Evolutionary conservation across 2,888 invertebrate genomes (phyloP), one percentile per base, ranked within the genome.

Genomic region (Acanthococcus lagerstroemiae): DNA sequence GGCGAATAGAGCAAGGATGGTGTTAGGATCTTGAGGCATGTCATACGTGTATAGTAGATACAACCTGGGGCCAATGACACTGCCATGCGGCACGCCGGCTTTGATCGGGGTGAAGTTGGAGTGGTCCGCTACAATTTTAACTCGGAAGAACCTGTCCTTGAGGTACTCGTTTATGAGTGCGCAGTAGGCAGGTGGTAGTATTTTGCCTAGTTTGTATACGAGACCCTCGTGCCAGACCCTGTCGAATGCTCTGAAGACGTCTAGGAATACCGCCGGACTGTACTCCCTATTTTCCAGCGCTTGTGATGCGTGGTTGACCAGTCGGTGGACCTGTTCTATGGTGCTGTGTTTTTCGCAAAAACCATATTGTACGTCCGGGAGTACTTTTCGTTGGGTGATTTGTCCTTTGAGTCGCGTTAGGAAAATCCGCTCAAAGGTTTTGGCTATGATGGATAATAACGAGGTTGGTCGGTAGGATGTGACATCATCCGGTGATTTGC

Each of bases 61-160:
- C 15, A 56, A 22, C 7, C 22, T 7, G 17, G 56, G 56, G 9
- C 56, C 56, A 2, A 56, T 6, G 19, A 56, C 12, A 26, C 56
- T 56, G 17, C 56, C 56, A 7, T 56, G 56, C 4, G 44, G 56
- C 3, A 56, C 56, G 1, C 56, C 56, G 21, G 56, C 30, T 27
- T 55, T 15, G 6, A 55, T 27, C 19, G 12, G 15, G 26, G 5
- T 7, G 30, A 27, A 6, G 7, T 15, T 7, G n/a, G 55, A 55
- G 15, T 27, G 17, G 7, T 26, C 55, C 6, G n/a, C 3, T 17
- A 15, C 55, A 4, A 27, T 26, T 26, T 55, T 26, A 7, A 55
- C 55, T 12, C 17, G 17, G 30, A 55, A 30, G 19, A 4, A 27
- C 6, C 55, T 22, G 9, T 55, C 19, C 19, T 4, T 24, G n/a